phyloP scores from a whole-genome alignment of 2,888 invertebrate genomes.

The Trypoxylon attenuatum region DNA sequence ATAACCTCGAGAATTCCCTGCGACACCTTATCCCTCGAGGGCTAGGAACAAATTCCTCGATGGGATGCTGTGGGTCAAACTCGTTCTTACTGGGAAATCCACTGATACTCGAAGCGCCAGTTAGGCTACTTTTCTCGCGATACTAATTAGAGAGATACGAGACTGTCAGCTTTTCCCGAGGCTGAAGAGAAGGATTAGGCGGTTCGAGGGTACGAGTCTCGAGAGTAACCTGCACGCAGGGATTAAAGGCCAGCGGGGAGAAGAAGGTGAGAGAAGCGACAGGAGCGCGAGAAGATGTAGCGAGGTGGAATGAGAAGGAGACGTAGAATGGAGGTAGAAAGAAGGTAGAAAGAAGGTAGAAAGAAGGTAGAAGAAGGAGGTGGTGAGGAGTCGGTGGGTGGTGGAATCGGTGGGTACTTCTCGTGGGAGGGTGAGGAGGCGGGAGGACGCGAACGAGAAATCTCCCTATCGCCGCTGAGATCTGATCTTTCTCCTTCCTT shows the following conservation, averaged over 20 bases:
- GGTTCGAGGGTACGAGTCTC: neutral
- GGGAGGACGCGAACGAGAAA: constrained; percentile 58
- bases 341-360: constrained; percentile 14
- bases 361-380: constrained; percentile 46
- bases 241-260: no score
- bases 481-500: constrained; percentile 60
- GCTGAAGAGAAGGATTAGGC: neutral
- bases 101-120: no score
- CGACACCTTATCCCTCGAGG: no score
- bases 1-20: no score
- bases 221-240: no score
- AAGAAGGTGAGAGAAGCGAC: constrained; percentile 15
- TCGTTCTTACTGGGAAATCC: no score
- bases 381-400: constrained; percentile 45
- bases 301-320: neutral
- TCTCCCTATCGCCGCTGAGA: constrained; percentile 68
- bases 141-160: neutral
- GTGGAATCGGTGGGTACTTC: no score
- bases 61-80: no score
- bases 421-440: constrained; percentile 43
- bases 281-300: constrained; percentile 4
- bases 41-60: no score
- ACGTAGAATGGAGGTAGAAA: constrained; percentile 13
- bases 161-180: neutral
- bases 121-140: neutral